A percentile compares a stretch with the other conserved stretches of the same genome.
These are phyloP conservation scores for Camelus dromedarius DNA, from an alignment of 2,113 vertebrate genomes.

Conservation along the genomic window DNA sequence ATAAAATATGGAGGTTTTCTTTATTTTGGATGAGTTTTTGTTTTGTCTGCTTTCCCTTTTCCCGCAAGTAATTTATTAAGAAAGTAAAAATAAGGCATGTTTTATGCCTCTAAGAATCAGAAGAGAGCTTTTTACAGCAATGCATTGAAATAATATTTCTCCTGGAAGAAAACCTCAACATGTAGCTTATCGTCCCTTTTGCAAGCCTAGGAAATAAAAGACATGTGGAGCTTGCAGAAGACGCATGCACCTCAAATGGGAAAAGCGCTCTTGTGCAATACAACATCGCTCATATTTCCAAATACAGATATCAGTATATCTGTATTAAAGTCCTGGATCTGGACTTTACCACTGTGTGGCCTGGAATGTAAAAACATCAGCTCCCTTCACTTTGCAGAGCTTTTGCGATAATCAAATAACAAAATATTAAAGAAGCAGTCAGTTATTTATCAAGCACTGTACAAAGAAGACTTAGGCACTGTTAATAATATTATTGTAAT, in stretches of 20 bases:
- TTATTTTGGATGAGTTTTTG: slow-evolving; percentile 41
- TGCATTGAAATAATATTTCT: slow-evolving; percentile 52
- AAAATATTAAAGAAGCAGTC: not conserved
- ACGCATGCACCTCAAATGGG: not conserved
- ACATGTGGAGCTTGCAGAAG: not conserved
- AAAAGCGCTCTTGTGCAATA: not conserved
- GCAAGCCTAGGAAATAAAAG: slow-evolving; percentile 7
- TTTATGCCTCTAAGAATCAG: slow-evolving; percentile 51
- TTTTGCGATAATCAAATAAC: not conserved
- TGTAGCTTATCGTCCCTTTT: not conserved
- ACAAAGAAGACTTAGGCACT: not conserved
- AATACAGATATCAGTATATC: not conserved
- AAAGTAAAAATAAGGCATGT: not conserved
- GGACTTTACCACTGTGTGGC: not conserved
- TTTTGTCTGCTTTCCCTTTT: slow-evolving; percentile 7
- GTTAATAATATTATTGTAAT: not conserved
- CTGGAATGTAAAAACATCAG: not conserved
- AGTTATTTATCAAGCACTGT: not conserved
- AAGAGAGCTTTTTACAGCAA: not conserved
- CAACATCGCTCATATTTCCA: not conserved
- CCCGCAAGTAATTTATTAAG: slow-evolving; percentile 24
- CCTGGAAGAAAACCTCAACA: slow-evolving; percentile 20
- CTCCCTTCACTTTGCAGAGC: not conserved
- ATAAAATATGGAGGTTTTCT: not conserved
- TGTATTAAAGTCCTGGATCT: not conserved